Evolutionary conservation across 1,140 invertebrate genomes (phyloP).

Genomic region (Drosophila auraria): DNA sequence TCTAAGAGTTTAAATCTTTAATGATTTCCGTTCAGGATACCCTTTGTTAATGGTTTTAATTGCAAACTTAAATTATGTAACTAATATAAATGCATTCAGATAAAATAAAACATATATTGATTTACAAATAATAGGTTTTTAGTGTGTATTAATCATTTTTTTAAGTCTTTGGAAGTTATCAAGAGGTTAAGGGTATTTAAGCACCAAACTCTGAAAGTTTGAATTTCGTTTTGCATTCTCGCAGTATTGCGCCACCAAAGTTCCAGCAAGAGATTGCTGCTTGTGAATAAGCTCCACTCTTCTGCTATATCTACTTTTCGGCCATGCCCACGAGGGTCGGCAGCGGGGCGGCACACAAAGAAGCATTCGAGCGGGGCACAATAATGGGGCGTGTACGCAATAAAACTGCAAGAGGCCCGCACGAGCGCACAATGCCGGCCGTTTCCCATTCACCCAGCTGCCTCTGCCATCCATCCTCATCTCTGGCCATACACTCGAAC

Average conservation of each 20-base stretch:
- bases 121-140: not conserved
- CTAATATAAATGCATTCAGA: not conserved
- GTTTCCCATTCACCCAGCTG: conserved; percentile 11
- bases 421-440: conserved; percentile 47
- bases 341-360: conserved; percentile 39
- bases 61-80: not conserved
- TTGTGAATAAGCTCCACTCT: conserved; percentile 9
- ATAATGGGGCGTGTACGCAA: conserved; percentile 72
- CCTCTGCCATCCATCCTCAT: conserved; percentile 16
- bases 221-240: not conserved
- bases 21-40: not conserved
- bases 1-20: not conserved
- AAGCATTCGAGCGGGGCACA: conserved; percentile 43
- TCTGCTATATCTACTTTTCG: not conserved
- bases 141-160: not conserved
- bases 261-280: not conserved
- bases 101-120: not conserved
- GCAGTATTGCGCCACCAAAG: not conserved
- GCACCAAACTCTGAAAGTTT: not conserved
- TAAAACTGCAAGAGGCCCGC: conserved; percentile 68
- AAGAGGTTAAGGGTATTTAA: not conserved
- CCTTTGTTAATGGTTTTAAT: not conserved
- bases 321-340: not conserved
- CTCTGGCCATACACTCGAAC: conserved; percentile 48
- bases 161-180: not conserved